Base-by-base conservation (phyloP, 2,888 invertebrate species). In the Agrotis clavis region DNA sequence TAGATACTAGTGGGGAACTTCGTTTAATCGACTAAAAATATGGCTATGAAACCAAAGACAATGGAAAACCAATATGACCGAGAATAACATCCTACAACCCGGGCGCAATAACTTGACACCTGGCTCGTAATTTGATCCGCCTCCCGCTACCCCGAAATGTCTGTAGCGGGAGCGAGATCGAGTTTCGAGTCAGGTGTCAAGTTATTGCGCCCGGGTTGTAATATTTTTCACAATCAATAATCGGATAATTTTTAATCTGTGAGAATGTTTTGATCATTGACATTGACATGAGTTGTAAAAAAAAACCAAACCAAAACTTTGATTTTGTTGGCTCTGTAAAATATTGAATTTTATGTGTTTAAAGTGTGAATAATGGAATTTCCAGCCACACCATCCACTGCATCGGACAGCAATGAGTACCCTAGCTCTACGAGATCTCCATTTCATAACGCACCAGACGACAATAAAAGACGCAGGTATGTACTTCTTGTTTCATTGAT, bases 401-500 rank as follows among this genome's bases (percentile, higher is more conserved):
- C 94, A 56, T 92, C 95, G 35, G 95, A 95, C 74, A 94, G 92
- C 79, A 95, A 94, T 87, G 96, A 96, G 62, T 96, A 95, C 82
- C 88, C 93, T 25, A 92, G 92, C 47, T 82, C 90, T 68, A 88
- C 91, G 60, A 89, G 91, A 21, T 90, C 94, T 63, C 92, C 93
- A 7, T 93, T 92, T 77, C 93, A 94, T 68, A 91, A 90, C 64
- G 86, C 92, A 5, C 92, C 93, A 77, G 96, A 96, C 76, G 95
- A 93, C 77, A 96, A 93, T 73, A 96, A 96, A 91, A 91, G 96
- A 67, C 94, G 96, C 82, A 96, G 96, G 96, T 96, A n/a, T n/a
- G n/a, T n/a, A 89, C 3, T 53, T 19, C 5, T 48, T n/a, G 11
- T 3, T 48, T 16, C 2, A 35, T 25, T 16, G 18, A 9, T 1